Base-by-base conservation (phyloP, 2,888 invertebrate species). In the Candidula unifasciata region DNA sequence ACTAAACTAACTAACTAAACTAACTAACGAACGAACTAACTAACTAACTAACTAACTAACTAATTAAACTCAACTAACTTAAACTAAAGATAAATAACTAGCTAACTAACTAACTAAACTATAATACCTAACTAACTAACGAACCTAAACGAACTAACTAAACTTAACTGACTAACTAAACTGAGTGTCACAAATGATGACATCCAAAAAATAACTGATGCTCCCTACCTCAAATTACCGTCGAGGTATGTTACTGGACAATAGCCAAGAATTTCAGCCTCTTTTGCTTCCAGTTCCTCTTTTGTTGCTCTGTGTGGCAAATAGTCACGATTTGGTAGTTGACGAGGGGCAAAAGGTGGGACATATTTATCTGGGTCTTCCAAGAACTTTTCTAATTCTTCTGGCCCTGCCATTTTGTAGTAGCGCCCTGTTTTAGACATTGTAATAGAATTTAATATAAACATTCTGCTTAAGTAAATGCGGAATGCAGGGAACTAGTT, bases 201-300 rank as follows among this genome's bases (percentile, higher is more conserved):
- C 13, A 44, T 44, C 44, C 44, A 44, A 44, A 44, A 10, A 44
- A 44, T 13, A 44, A 13, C 44, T 10, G 13, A 44, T n/a, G 57
- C 5, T 3, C 80, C 87, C 60, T 85, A 93, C 92, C 92, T 92
- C 89, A 90, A 90, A 80, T 92, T 91, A 33, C 94, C 94, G 88
- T 93, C 92, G 52, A 92, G 87, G 89, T 91, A 94, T 3, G 93
- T 93, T 21, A 94, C 94, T 5, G 94, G 93, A 87, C 94, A 94
- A 88, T 93, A 94, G 21, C 93, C 93, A 71, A 91, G 89, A 30
- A 94, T 86, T 86, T 93, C 92, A 30, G 92, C 86, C 27, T 87
- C 87, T 57, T 89, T 89, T 79, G 88, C 85, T n/a, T 88, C 88
- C 13, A 89, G 89, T n/a, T 85, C 88, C 24, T 68, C 83, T 71